Percentiles rank a stretch among this genome's conserved stretches.
Evolutionary conservation across 1,140 invertebrate genomes (phyloP).

Genomic region (Drosophila trapezifrons): DNA sequence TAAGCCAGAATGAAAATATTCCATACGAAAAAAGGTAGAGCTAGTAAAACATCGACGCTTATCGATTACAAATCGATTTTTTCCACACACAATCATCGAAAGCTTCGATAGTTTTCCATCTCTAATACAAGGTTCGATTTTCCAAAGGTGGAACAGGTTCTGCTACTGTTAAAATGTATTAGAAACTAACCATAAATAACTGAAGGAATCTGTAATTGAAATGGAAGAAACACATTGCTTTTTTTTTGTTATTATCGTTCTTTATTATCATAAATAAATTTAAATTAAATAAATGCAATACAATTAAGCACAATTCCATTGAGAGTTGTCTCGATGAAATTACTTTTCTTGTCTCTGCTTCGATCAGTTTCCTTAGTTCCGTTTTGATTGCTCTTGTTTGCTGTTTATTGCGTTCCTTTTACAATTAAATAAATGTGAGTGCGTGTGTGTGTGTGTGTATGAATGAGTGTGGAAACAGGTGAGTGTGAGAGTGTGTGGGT

Average conservation of each 20-base stretch:
- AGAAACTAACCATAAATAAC: too few species aligned
- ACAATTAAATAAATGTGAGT: slow-evolving; percentile 75
- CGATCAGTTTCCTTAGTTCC: slow-evolving; percentile 40
- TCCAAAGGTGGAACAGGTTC: too few species aligned
- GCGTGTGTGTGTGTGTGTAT: slow-evolving; percentile 40
- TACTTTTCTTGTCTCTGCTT: slow-evolving; percentile 61
- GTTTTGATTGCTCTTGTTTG: slow-evolving; percentile 53
- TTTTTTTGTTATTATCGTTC: slow-evolving; percentile 69
- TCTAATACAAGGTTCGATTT: not conserved
- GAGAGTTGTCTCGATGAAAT: slow-evolving; percentile 65
- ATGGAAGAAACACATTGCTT: not conserved
- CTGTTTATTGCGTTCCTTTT: slow-evolving; percentile 60
- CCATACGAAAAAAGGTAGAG: not conserved
- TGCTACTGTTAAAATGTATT: too few species aligned
- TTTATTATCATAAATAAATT: slow-evolving; percentile 83
- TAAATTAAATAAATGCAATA: slow-evolving; percentile 83
- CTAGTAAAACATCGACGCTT: not conserved
- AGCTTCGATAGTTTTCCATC: not conserved
- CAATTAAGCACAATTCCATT: slow-evolving; percentile 80
- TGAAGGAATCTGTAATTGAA: not conserved
- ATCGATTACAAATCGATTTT: slow-evolving; percentile 1
- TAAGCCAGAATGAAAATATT: too few species aligned
- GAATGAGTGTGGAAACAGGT: slow-evolving; percentile 40
- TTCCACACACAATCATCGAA: too few species aligned
- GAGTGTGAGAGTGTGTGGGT: slow-evolving; percentile 25